Evolutionary conservation across 2,888 invertebrate species (phyloP), one percentile per base, ranked within the genome.

Genomic region (Criorhina ranunculi): DNA sequence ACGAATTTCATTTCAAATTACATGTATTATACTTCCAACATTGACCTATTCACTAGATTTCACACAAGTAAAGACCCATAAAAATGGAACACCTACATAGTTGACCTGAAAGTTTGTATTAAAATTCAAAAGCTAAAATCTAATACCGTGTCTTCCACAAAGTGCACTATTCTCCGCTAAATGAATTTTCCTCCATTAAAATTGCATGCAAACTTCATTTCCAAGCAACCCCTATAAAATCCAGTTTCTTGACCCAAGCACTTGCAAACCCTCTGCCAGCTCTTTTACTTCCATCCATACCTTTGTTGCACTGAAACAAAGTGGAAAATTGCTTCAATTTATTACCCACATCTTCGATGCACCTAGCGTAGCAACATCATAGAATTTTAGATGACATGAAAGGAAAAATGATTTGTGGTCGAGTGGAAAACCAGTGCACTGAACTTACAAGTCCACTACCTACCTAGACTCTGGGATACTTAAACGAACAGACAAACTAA

Each of bases 241-340:
- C 12, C 59, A 40, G 35, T 72, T 44, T 33, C 51, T 82, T 77
- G 64, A 77, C 76, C 77, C 31, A 6, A 44, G 29, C 9, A 46
- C 55, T 40, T 49, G 37, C 33, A 6, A 46, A 7, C 62, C 31
- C 40, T 15, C 7, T 19, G 24, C 44, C 15, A 59, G 33, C 59
- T 67, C 42, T 42, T 42, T 11, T 37, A 8, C 59, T 70, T 46
- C 42, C 51, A 60, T 59, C 59, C 35, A 79, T 24, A 24, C 4
- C 24, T 3, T 78, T 83, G 83, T 83, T 83, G 67, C 62, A 64
- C 57, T 83, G 73, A 73, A 83, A 78, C 73, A 78, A 79, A 75
- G 73, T 78, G 51, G 67, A 69, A 78, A 79, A 83, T 79, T 83
- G 73, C 78, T 69, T 78, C 72, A 83, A 83, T 83, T 79, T 83